Evolutionary conservation across 2,113 vertebrate species (phyloP).

Genomic region (Takifugu bimaculatus): DNA sequence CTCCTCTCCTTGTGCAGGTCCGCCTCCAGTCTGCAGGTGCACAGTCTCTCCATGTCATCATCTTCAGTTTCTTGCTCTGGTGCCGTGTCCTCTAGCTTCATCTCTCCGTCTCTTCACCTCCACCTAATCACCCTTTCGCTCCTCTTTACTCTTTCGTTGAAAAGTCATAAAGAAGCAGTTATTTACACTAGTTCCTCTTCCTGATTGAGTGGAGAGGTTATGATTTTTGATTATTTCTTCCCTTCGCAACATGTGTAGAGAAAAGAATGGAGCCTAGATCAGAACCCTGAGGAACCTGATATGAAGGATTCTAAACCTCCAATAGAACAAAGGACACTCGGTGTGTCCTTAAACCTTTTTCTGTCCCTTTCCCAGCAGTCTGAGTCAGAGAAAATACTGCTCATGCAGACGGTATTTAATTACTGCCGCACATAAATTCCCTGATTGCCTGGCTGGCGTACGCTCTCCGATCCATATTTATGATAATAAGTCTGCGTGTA

Average conservation of each 20-base stretch:
- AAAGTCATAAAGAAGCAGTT: too few species aligned
- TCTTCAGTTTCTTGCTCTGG: too few species aligned
- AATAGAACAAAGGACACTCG: too few species aligned
- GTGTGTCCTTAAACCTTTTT: too few species aligned
- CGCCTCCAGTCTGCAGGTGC: too few species aligned
- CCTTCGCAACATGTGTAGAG: background rate
- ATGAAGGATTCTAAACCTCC: background rate
- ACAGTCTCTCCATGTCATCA: too few species aligned
- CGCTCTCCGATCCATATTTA: conserved; percentile 35
- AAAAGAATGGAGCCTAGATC: background rate
- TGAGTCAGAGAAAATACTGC: conserved; percentile 20
- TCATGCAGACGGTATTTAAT: conserved; percentile 42
- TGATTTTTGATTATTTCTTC: background rate
- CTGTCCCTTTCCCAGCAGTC: background rate
- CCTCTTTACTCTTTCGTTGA: too few species aligned
- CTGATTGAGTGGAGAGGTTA: background rate
- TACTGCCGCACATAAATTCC: conserved; percentile 27
- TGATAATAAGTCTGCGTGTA: conserved; percentile 21
- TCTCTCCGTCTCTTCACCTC: too few species aligned
- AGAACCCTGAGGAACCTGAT: background rate
- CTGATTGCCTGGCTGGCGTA: conserved; percentile 35
- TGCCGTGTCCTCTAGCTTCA: too few species aligned
- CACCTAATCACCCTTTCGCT: too few species aligned
- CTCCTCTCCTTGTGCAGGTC: too few species aligned
- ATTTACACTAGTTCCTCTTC: too few species aligned